These are phyloP conservation scores for Solenopsis invicta DNA, from an alignment of 1,140 invertebrate genomes.

Conservation along the genomic window DNA sequence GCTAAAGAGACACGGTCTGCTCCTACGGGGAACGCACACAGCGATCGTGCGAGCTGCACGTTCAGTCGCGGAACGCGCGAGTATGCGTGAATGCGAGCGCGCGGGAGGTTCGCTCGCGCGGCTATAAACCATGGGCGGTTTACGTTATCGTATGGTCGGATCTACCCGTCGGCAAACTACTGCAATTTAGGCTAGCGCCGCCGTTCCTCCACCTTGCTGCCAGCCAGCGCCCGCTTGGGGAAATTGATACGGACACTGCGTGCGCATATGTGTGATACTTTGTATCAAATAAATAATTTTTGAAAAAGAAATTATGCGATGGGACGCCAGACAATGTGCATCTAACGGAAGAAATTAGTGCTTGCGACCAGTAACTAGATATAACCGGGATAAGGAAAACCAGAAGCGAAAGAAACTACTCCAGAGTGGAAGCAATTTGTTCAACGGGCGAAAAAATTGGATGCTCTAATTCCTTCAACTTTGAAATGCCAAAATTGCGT, in stretches of 20 bases:
- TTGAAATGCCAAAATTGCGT: slow-evolving; percentile 3
- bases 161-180: slow-evolving; percentile 76
- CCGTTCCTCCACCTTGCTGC: slow-evolving; percentile 62
- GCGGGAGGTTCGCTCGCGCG: slow-evolving; percentile 45
- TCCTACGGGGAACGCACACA: slow-evolving; percentile 25
- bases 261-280: background rate
- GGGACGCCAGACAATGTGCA: background rate
- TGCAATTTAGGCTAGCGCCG: slow-evolving; percentile 76
- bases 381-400: slow-evolving; percentile 7
- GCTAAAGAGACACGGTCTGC: slow-evolving; percentile 42
- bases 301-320: background rate
- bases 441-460: slow-evolving; percentile 32
- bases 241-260: slow-evolving; percentile 69
- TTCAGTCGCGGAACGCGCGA: slow-evolving; percentile 17
- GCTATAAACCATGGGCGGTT: slow-evolving; percentile 76
- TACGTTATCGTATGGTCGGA: slow-evolving; percentile 77
- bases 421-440: slow-evolving; percentile 37
- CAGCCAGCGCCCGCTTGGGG: slow-evolving; percentile 17
- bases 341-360: background rate
- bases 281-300: background rate
- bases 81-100: slow-evolving; percentile 64
- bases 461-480: background rate
- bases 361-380: slow-evolving; percentile 12
- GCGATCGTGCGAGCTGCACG: slow-evolving; percentile 31
- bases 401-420: slow-evolving; percentile 8